phyloP scores from a whole-genome alignment of 2,888 invertebrate species.

The Syrphus vitripennis region DNA sequence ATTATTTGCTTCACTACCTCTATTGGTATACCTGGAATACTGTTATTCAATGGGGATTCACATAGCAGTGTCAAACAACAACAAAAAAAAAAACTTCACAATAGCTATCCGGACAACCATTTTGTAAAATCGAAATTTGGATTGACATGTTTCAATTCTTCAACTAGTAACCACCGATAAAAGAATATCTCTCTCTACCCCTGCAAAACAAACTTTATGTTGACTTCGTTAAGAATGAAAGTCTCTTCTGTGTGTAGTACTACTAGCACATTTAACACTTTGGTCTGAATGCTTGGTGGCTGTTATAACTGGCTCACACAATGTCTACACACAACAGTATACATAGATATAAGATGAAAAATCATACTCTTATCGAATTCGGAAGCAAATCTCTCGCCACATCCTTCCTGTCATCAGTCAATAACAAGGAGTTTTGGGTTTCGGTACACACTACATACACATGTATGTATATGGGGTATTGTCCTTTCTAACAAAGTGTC shows the following conservation, averaged over 20 bases:
- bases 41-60: not conserved
- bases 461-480: not conserved
- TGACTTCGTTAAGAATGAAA: slow-evolving; percentile 16
- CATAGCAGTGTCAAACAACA: not conserved
- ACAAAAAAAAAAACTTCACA: too few species aligned
- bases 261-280: not conserved
- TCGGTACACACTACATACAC: too few species aligned
- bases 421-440: slow-evolving; percentile 15
- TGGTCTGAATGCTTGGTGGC: not conserved
- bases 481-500: slow-evolving; percentile 47
- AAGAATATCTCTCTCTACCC: not conserved
- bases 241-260: not conserved
- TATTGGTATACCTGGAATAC: not conserved
- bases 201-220: not conserved
- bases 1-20: slow-evolving; percentile 5
- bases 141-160: slow-evolving; percentile 31
- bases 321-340: not conserved
- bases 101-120: not conserved
- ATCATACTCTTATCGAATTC: slow-evolving; percentile 14
- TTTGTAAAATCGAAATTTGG: not conserved
- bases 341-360: not conserved
- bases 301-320: not conserved
- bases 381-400: slow-evolving; percentile 40
- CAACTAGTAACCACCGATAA: not conserved
- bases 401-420: slow-evolving; percentile 44